A percentile compares a stretch with the other conserved stretches of the same genome.
These are phyloP conservation scores for Galago senegalensis DNA, from an alignment of 2,797 vertebrate species.

Conservation along the genomic window DNA sequence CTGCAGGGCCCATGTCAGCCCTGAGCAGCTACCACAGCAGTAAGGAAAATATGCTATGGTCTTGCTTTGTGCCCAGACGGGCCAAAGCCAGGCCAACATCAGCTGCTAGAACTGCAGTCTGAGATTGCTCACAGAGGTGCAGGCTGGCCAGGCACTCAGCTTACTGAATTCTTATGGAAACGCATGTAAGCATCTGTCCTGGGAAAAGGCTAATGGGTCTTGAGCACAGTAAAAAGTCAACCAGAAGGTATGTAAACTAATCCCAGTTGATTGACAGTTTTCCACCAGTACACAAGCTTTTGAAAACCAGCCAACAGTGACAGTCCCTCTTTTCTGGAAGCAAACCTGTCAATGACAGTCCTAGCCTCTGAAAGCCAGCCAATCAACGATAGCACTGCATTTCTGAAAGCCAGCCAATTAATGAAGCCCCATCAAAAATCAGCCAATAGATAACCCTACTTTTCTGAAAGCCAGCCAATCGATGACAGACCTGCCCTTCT, in stretches of 20 bases:
- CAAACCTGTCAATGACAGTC: background rate
- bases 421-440: background rate
- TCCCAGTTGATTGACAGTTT: background rate
- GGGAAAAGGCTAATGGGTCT: background rate
- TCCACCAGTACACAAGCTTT: background rate
- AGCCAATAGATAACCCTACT: background rate
- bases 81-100: rapidly evolving
- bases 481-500: too few species aligned
- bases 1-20: rapidly evolving
- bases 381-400: background rate
- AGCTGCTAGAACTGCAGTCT: rapidly evolving
- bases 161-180: background rate
- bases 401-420: background rate
- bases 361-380: background rate
- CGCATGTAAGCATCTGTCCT: background rate
- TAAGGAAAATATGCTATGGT: rapidly evolving
- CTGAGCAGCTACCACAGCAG: rapidly evolving
- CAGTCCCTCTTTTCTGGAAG: background rate
- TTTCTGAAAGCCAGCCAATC: background rate
- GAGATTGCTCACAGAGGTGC: rapidly evolving
- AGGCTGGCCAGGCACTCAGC: background rate
- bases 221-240: background rate
- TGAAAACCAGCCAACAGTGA: background rate
- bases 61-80: rapidly evolving
- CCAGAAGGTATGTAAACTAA: background rate